Percentiles rank a stretch among this genome's conserved stretches.
These are phyloP conservation scores for Bombus picipes DNA, from an alignment of 1,140 invertebrate species.

Conservation along the genomic window DNA sequence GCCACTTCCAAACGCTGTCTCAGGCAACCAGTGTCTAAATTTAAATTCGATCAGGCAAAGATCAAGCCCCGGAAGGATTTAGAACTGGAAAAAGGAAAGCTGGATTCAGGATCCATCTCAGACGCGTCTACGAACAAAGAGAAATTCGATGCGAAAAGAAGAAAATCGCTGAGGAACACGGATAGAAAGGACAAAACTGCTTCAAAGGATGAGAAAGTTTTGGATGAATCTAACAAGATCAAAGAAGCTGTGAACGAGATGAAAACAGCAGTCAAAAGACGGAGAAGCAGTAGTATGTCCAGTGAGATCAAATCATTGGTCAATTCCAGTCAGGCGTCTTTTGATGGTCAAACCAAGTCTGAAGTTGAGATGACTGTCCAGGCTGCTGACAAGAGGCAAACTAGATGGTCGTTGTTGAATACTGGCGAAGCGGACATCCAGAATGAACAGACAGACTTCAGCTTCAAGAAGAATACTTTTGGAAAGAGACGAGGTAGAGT, in stretches of 20 bases:
- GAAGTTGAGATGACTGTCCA: not conserved
- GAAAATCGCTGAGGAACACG: slow-evolving; percentile 69
- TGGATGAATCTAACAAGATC: not conserved
- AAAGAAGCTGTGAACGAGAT: not conserved
- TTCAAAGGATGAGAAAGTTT: not conserved
- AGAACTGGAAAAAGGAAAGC: not conserved
- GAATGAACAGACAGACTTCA: not conserved
- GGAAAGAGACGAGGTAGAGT: slow-evolving; percentile 54
- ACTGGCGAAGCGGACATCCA: not conserved
- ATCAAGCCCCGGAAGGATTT: slow-evolving; percentile 13
- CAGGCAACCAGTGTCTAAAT: slow-evolving; percentile 64
- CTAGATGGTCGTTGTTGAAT: slow-evolving; percentile 38
- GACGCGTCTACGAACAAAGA: slow-evolving; percentile 37
- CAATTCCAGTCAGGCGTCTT: not conserved
- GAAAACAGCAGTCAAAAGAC: slow-evolving; percentile 16
- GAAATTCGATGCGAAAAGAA: slow-evolving; percentile 40
- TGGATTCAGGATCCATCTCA: not conserved
- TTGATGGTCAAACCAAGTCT: slow-evolving; percentile 1
- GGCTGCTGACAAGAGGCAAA: slow-evolving; percentile 33
- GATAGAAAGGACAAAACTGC: slow-evolving; percentile 57
- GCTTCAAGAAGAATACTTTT: slow-evolving; percentile 21
- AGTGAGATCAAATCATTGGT: not conserved
- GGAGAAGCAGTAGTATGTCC: not conserved
- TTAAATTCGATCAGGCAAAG: slow-evolving; percentile 53
- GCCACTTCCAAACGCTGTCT: slow-evolving; percentile 43